Evolutionary conservation across 2,888 invertebrate genomes (phyloP), one percentile per base, ranked within the genome.

Genomic region (Heterodera filipjevi): DNA sequence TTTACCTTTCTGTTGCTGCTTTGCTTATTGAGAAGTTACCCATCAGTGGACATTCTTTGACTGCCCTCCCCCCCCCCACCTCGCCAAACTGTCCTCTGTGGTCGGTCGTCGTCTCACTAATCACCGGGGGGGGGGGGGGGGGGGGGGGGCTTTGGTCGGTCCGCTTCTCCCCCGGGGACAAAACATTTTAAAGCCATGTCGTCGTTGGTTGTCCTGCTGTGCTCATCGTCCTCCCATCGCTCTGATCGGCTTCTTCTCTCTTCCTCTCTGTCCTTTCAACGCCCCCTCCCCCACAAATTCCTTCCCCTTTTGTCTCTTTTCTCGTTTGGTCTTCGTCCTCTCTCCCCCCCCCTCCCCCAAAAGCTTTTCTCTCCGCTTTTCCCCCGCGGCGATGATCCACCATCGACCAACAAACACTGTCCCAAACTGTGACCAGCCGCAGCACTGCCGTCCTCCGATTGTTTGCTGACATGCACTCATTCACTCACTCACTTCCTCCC

Each of bases 351-450:
- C 49, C 19, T 19, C 19, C 19, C 19, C 49, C 14, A 59, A 59
- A 59, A n/a, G 59, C 49, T 53, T 16, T 22, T 53, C 19, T 27
- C 59, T 27, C 46, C 6, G 59, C 49, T 53, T 16, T 22, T 53
- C 19, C 59, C 59, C 59, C 46, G 12, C 46, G 46, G 46, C 16
- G 59, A 8, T 22, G n/a, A 59, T 59, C 59, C 59, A 12, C 59
- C 59, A 12, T 27, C n/a, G 59, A 59, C 59, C 59, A 22, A 59
- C 39, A 39, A 39, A 39, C 39, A 39, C 39, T 10, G 39, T n/a
- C n/a, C 59, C 59, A 59, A 59, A 59, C 59, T 59, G 59, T 59
- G 59, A 49, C 46, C 46, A 49, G n/a, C n/a, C n/a, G n/a, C n/a
- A n/a, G 12, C 12, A 14, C 39, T 10, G 16, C 19, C 27, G 59